Base-by-base conservation (phyloP, 2,888 invertebrate species). In the Catocala sponsa region DNA sequence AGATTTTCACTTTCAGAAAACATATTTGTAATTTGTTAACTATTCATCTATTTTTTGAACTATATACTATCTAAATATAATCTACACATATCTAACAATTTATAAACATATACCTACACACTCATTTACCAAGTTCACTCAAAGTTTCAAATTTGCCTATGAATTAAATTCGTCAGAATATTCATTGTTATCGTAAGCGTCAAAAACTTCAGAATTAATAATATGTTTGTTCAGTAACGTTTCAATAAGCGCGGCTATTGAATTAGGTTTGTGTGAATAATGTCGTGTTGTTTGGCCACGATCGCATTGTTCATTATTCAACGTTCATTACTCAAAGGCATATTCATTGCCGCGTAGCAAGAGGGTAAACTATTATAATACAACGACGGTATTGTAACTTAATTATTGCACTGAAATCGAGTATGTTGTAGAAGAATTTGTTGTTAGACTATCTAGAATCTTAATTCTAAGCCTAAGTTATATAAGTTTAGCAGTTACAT, bases 241-340 rank as follows among this genome's bases (percentile, higher is more conserved):
- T 76, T 77, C 68, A 70, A 68, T 72, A 56, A 64, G 50, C 53
- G 50, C 50, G 56, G 64, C 61, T 70, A 68, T 69, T 68, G 68
- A 72, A 75, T 74, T 72, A 78, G 78, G 70, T 59, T 68, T 64
- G 65, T 67, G 70, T 77, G 74, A 77, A 64, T 77, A 68, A 75
- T 78, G 70, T 77, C 65, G 65, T 66, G 74, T 73, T 78, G 75
- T 78, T 79, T 70, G 66, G 63, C 68, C 65, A 63, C 65, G 60
- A 71, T 71, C 68, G 63, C 67, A 68, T 63, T 71, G 67, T 76
- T 77, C 70, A 75, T 79, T 80, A 80, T 78, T 73, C 77, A 77
- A 70, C 65, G 72, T 77, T 79, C 78, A 81, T 81, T 80, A 80
- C 76, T 68, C 74, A 64, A 61, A 55, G 41, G 63, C 55, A 61